Evolutionary conservation across 1,140 invertebrate genomes (phyloP).

Genomic region (Lethrus apterus): DNA sequence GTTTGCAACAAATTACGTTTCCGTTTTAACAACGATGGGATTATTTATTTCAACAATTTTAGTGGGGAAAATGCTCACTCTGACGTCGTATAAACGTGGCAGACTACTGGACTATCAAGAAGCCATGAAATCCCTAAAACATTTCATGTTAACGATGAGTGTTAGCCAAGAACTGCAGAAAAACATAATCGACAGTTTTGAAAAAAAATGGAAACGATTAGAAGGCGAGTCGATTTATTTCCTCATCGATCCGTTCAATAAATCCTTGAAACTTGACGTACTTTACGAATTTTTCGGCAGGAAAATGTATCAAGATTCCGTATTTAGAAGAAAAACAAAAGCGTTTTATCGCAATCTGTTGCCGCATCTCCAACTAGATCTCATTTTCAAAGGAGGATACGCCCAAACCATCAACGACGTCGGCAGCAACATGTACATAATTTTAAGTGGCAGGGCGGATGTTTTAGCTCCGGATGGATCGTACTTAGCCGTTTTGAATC

Average conservation of each 20-base stretch:
- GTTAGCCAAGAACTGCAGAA: background rate
- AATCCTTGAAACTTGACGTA: background rate
- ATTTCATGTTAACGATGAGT: background rate
- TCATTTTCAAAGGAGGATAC: constrained; percentile 10
- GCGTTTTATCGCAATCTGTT: constrained; percentile 1
- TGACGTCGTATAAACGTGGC: background rate
- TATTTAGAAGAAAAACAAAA: background rate
- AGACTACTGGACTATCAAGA: constrained; percentile 2
- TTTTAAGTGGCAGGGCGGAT: constrained; percentile 4
- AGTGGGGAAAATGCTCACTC: background rate
- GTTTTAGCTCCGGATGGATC: constrained; percentile 8
- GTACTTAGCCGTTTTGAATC: background rate
- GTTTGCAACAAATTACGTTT: background rate
- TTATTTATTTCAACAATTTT: background rate
- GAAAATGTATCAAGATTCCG: background rate
- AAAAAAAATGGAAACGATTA: constrained; percentile 6
- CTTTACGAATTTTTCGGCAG: constrained; percentile 5
- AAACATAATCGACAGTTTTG: background rate
- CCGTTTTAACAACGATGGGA: background rate
- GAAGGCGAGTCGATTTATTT: constrained; percentile 1
- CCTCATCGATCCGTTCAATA: constrained; percentile 2
- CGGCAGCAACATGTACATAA: background rate
- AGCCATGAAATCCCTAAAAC: constrained; percentile 3
- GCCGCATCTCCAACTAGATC: background rate
- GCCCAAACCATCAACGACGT: constrained; percentile 7